Conservation (phyloP, 2,888 invertebrate genomes). For the Drosophila cyrtoloma region DNA sequence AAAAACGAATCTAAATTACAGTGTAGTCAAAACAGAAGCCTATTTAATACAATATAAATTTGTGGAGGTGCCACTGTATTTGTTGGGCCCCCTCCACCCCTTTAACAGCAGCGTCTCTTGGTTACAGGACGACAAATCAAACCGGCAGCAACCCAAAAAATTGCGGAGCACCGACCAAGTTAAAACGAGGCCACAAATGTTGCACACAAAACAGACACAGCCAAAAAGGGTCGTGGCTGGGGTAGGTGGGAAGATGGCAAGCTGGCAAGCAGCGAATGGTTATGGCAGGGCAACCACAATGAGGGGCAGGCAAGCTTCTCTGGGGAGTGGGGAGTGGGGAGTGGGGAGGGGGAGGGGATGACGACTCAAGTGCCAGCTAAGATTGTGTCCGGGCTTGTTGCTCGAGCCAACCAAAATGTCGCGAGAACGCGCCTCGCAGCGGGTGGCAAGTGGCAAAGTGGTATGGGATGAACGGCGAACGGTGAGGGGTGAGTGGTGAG, state of each 20-base stretch:
- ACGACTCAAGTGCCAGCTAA: conserved; percentile 38
- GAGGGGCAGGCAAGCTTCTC: conserved; percentile 27
- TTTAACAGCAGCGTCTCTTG: conserved; percentile 23
- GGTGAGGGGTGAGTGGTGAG: conserved; percentile 8
- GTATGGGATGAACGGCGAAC: conserved; percentile 30
- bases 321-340: conserved; percentile 25
- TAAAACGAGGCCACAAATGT: conserved; percentile 71
- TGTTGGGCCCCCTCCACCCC: background rate
- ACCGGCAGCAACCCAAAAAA: conserved; percentile 70
- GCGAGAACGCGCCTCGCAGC: conserved; percentile 73
- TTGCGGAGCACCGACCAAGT: conserved; percentile 78
- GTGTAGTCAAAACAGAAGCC: background rate
- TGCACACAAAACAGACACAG: conserved; percentile 18
- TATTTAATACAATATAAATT: background rate
- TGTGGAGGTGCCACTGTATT: background rate
- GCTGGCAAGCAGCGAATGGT: conserved; percentile 4
- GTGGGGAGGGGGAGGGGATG: background rate
- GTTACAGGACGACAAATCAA: conserved; percentile 54
- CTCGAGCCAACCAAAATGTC: conserved; percentile 75
- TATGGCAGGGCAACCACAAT: conserved; percentile 54
- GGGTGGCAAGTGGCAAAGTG: conserved; percentile 8
- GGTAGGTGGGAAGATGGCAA: background rate
- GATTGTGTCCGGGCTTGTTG: conserved; percentile 26
- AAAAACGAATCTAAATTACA: background rate
- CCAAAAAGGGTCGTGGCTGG: conserved; percentile 7